Base-by-base conservation (phyloP, 30 jellyfish, hydroid and myxozoan genomes). In the Turritopsis rubra region DNA sequence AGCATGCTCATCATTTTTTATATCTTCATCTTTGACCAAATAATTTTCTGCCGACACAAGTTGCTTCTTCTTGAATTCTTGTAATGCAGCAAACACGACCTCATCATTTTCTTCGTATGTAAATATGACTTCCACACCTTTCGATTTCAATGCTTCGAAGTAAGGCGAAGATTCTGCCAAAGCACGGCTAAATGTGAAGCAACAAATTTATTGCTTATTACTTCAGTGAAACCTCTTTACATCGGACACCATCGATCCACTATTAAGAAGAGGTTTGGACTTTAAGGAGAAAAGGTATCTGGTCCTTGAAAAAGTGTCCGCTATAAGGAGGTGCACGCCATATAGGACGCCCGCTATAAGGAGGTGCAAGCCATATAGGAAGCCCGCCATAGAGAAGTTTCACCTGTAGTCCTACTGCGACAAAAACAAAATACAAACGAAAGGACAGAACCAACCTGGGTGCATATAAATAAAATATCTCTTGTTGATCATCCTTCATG, bases 91-190 rank as follows among this genome's bases (percentile, higher is more conserved):
- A 28, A 92, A 77, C 9, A 92, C 98, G 28, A 92, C 96, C 66
- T 92, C 98, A 81, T 92, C 98, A 71, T 92, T 91, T 28, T 92
- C 98, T 41, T 92, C 88, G 88, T 92, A 92, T 20, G 96, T 52
- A 66, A 92, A 92, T 19, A 86, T 25, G 23, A 93, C 99, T 93
- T 93, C 99, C 8, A 93, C 99, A 54, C 89, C 96, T 52, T 86
- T 89, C 60, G 83, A 52, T 72, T 93, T 93, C 83, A 93, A 73
- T 1, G 99, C 99, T 86, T 93, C 99, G 80, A 75, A 93, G 81
- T 93, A 93, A 0, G 99, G 99, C 24, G 99, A 93, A 22, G 99
- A 86, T 86, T 93, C 99, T 21, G 99, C 99, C 22, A 93, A 91
- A 72, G 87, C 96, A 65, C 99, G 99, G 79, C 99, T 93, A 54